Evolutionary conservation across 2,113 vertebrate genomes (phyloP), one percentile per base, ranked within the genome.

Genomic region (Cyanoliseus patagonus): DNA sequence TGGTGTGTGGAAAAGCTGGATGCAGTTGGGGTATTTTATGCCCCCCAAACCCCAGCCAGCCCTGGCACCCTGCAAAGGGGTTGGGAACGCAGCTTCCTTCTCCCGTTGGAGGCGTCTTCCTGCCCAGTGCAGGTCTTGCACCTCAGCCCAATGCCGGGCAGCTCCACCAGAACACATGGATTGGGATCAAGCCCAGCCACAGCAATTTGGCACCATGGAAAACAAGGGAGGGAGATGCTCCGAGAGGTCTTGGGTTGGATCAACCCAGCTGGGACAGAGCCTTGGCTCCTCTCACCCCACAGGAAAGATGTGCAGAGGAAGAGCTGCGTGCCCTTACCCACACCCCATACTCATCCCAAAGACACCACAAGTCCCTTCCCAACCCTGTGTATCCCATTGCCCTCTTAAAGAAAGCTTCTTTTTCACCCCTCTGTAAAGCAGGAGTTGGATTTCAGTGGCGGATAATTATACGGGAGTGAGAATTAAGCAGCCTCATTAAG

Each of bases 131-230:
- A 0, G 20, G 30, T 25, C 12, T 63, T 3, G 22, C 74, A 74
- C 64, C 53, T 30, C 49, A 37, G 35, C 35, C 18, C 79, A 30
- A 4, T 35, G 67, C 49, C 53, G 1, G 35, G 73, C 64, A 69
- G 59, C 49, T 51, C 9, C 0, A 4, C 10, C 0, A 2, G 16
- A 31, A 4, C n/a, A 6, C 17, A 0, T 0, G 41, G 52, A 3
- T 5, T 6, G 47, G 33, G 35, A 62, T 44, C 67, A 2, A 30
- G 15, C 3, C 12, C 0, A 1, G 66, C 14, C 52, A 8, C 49
- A 31, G 52, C 0, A 3, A 57, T 41, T 14, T 27, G 49, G 25
- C 25, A 17, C 5, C 0, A 0, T 3, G 76, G 52, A 35, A 86
- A 91, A 74, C 0, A 23, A 37, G 5, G 24, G n/a, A 49, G 11